phyloP scores from a whole-genome alignment of 2,888 invertebrate species.

The Vandiemenella viatica region DNA sequence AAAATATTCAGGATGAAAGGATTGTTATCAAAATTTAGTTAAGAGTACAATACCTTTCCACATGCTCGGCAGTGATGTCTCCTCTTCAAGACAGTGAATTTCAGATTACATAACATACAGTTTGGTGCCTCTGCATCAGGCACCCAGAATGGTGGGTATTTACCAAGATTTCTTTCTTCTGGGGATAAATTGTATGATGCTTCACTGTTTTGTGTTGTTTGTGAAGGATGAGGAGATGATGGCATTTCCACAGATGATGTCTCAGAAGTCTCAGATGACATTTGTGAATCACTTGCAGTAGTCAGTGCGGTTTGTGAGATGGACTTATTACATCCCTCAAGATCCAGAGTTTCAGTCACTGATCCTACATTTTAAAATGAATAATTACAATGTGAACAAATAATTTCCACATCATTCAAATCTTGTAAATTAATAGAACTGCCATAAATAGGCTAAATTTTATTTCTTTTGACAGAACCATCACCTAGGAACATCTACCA shows the following conservation, averaged over 20 bases:
- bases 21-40: no score
- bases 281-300: conserved; percentile 1
- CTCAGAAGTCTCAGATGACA: conserved; percentile 9
- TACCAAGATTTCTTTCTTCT: conserved; percentile 38
- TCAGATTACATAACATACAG: conserved; percentile 68
- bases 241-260: conserved; percentile 8
- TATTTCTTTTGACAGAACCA: no score
- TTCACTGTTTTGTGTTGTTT: not conserved
- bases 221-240: not conserved
- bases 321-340: no score
- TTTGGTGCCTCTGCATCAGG: conserved; percentile 66
- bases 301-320: no score
- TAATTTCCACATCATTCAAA: no score
- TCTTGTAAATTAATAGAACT: no score
- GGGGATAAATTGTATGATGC: conserved; percentile 14
- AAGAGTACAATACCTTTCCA: conserved; percentile 61
- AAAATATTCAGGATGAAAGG: no score
- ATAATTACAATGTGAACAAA: no score
- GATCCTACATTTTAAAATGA: no score
- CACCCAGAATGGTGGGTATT: conserved; percentile 71
- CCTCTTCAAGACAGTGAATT: conserved; percentile 67
- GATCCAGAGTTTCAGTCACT: no score
- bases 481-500: no score
- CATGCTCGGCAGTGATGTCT: conserved; percentile 74
- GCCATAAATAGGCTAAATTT: no score